Evolutionary conservation across 2,797 vertebrate genomes (phyloP), one percentile per base, ranked within the genome.

Genomic region (Chelidonichthys spinosus): DNA sequence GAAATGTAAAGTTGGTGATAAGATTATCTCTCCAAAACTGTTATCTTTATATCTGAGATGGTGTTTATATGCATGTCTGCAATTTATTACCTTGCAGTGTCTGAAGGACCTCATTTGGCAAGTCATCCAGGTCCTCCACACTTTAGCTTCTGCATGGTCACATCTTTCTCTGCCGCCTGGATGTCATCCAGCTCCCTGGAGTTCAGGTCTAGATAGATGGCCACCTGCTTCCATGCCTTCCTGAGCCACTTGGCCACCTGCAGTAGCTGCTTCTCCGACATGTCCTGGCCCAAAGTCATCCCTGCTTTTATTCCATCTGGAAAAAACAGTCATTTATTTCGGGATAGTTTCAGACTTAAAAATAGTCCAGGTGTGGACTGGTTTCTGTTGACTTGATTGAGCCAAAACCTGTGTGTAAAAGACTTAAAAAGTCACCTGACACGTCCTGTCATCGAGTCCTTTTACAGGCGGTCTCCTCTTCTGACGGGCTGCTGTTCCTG

Each of bases 191-290:
- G 91, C 33, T 96, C 93, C 11, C 64, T 90, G 54, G 89, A 90
- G 65, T 81, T 90, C 84, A 97, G 52, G 47, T 86, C 90, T 1
- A 97, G 90, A 17, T 84, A 93, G 69, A 97, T 95, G 76, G 93
- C 95, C 11, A 95, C 89, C 64, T 95, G 87, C 79, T 94, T 92
- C 96, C 96, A 96, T 72, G 94, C 94, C 72, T 90, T 93, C 15
- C 94, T 96, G 32, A 96, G 91, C n/a, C 73, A 79, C 82, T 88
- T 93, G 37, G 96, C 95, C 0, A 97, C 77, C 42, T n/a, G 69
- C 87, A 96, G 90, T 61, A 97, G 90, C 88, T 96, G 94, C n/a
- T 91, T 82, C 42, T 96, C 95, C 0, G 94, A 94, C 63, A 96
- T 69, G 11, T 88, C 66, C 6, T 78, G 84, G 35, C n/a, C 52